These are phyloP conservation scores for Vicugna pacos DNA, from an alignment of 2,113 vertebrate species.

Conservation along the genomic window DNA sequence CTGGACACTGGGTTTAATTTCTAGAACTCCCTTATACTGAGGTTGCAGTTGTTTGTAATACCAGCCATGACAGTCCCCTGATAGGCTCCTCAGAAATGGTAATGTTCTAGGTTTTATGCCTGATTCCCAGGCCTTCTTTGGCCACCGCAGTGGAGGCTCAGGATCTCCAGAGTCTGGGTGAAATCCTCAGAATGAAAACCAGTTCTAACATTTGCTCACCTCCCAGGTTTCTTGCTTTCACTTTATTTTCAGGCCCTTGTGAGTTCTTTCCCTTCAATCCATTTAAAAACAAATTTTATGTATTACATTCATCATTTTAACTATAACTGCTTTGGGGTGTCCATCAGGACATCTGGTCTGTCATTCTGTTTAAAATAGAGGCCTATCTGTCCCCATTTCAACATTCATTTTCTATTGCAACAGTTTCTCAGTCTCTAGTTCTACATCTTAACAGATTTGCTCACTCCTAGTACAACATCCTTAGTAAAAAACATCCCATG, in stretches of 20 bases:
- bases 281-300: not conserved
- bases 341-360: not conserved
- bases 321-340: not conserved
- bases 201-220: not conserved
- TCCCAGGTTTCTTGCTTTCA: not conserved
- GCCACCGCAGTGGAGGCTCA: not conserved
- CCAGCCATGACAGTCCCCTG: not conserved
- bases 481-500: not conserved
- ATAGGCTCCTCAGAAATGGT: not conserved
- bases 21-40: not conserved
- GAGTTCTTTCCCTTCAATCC: not conserved
- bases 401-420: not conserved
- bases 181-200: not conserved
- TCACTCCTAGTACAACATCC: not conserved
- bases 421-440: not conserved
- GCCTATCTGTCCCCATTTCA: not conserved
- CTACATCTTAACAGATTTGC: not conserved
- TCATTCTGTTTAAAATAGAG: not conserved
- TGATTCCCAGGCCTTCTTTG: not conserved
- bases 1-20: not conserved
- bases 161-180: not conserved
- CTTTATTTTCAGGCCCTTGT: not conserved
- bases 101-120: not conserved
- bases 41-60: not conserved
- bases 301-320: conserved; percentile 19